Evolutionary conservation across 2,113 vertebrate genomes (phyloP).

Genomic region (Ciconia boyciana): DNA sequence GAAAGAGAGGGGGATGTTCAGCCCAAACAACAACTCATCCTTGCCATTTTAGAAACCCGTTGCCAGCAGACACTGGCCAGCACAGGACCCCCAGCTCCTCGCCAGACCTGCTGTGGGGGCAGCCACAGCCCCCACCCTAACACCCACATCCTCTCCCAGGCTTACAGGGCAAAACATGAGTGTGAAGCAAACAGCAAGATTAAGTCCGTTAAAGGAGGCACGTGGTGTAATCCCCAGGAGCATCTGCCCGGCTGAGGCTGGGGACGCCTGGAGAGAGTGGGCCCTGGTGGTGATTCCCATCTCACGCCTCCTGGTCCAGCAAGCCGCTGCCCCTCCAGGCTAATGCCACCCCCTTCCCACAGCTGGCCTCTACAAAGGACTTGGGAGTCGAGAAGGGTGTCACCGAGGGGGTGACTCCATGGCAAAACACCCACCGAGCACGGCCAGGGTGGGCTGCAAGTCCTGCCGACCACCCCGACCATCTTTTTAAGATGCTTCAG

Average conservation of each 20-base stretch:
- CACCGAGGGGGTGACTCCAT: fast-evolving
- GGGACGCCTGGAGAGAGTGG: fast-evolving
- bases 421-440: neutral
- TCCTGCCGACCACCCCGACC: neutral
- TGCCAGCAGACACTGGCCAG: neutral
- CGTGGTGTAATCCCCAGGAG: neutral
- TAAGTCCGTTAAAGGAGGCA: neutral
- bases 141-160: neutral
- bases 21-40: neutral
- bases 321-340: neutral
- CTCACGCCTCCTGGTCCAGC: neutral
- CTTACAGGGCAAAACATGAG: fast-evolving
- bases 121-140: neutral
- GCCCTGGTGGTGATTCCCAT: fast-evolving
- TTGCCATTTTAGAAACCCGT: fast-evolving
- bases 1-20: neutral
- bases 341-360: neutral
- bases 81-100: neutral
- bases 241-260: neutral
- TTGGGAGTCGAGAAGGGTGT: neutral
- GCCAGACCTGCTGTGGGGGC: neutral
- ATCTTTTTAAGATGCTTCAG: neutral
- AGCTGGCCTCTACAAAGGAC: neutral
- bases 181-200: neutral
- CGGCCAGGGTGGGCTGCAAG: neutral